phyloP scores from a whole-genome alignment of 2,888 invertebrate genomes.

The Uropetala carovei region DNA sequence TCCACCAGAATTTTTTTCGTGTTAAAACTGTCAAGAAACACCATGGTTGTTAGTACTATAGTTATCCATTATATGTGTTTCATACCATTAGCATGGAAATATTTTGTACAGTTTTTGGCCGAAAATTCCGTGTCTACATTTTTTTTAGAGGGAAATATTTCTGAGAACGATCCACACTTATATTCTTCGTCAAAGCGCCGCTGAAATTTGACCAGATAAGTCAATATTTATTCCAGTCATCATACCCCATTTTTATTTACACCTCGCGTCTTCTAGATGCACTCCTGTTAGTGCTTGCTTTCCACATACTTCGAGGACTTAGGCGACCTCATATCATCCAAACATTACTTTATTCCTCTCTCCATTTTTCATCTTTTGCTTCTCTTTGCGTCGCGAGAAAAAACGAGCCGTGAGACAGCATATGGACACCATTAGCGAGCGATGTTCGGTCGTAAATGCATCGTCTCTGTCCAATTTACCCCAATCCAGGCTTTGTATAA shows the following conservation, averaged over 20 bases:
- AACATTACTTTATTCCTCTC: slow-evolving; percentile 24
- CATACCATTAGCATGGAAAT: not conserved
- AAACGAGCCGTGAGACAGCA: slow-evolving; percentile 18
- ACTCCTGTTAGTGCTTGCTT: slow-evolving; percentile 37
- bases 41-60: not conserved
- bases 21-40: too few species aligned
- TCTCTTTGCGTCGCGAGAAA: slow-evolving; percentile 32
- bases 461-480: slow-evolving; percentile 15
- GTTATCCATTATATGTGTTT: not conserved
- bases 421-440: slow-evolving; percentile 58
- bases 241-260: slow-evolving; percentile 42
- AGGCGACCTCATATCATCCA: slow-evolving; percentile 7
- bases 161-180: slow-evolving; percentile 42
- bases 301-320: slow-evolving; percentile 24
- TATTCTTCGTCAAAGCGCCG: not conserved
- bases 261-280: slow-evolving; percentile 22
- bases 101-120: not conserved
- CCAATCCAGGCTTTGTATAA: slow-evolving; percentile 50
- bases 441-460: slow-evolving; percentile 27
- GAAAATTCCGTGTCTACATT: not conserved
- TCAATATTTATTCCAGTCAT: slow-evolving; percentile 39
- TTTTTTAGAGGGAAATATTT: slow-evolving; percentile 2
- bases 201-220: not conserved
- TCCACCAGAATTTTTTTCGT: too few species aligned
- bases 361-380: slow-evolving; percentile 14